Evolutionary conservation across 2,113 vertebrate genomes (phyloP), one percentile per base, ranked within the genome.

Genomic region (Eptatretus burgeri): DNA sequence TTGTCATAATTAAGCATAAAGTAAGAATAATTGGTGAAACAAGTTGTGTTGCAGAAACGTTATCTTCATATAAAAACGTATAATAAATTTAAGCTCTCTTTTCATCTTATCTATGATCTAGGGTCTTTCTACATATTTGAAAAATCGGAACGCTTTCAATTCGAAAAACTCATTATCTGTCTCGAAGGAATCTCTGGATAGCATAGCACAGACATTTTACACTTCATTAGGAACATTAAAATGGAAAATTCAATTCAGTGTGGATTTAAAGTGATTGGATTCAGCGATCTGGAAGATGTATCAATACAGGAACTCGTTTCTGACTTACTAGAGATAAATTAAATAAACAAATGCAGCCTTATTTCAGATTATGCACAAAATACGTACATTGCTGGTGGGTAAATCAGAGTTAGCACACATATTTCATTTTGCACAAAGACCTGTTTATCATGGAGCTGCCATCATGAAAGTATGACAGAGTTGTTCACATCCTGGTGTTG

Each of bases 191-290:
- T 17, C 20, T 20, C 56, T 17, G 56, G 56, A n/a, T n/a, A 60
- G 56, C 56, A 60, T 20, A 60, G 56, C 20, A 20, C 20, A 60
- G 56, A 60, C 56, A 60, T 60, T 60, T 60, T 60, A n/a, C 56
- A 60, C 56, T 60, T 60, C 56, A 60, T 60, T 60, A 60, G 20
- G 56, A 20, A 20, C 56, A 20, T 20, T 60, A 60, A 60, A 60
- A 60, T 17, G 11, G 12, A 41, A 60, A 60, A 60, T 60, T 60
- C 56, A 60, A 60, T 60, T 60, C 56, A 60, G n/a, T 17, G 56
- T 20, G 56, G 56, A 60, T 60, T 60, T 60, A 60, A 60, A 60
- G 56, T 60, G 56, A 60, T 60, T 60, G 56, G 56, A 60, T 60
- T 60, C 56, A 60, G 56, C 56, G 56, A 60, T 60, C 56, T 60